Evolutionary conservation across 2,888 invertebrate species (phyloP).

Genomic region (Rosalia funebris): DNA sequence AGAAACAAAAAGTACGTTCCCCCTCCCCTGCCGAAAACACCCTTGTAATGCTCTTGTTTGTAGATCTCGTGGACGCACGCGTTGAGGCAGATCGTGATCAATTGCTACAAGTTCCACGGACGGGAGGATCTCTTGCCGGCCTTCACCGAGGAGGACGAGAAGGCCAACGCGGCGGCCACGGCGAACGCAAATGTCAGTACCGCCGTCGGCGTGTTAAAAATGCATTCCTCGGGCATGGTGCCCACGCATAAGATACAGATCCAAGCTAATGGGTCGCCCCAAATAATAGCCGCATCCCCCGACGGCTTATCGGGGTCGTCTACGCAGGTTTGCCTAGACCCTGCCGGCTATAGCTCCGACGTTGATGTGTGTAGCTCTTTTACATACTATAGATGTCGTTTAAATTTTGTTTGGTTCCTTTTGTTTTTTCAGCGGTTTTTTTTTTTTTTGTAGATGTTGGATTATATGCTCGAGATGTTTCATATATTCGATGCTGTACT

Average conservation of each 20-base stretch:
- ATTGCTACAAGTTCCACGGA: constrained; percentile 98
- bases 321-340: constrained; percentile 83
- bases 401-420: constrained; percentile 31
- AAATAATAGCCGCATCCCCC: constrained; percentile 67
- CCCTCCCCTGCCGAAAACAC: too few relatives aligned
- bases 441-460: constrained; percentile 30
- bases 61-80: constrained; percentile 99
- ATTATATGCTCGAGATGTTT: background rate
- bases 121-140: constrained; percentile 94
- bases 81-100: constrained; percentile 93
- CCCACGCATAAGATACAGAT: constrained; percentile 65
- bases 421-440: constrained; percentile 45
- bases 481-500: constrained; percentile 7
- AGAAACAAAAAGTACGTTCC: constrained; percentile 89
- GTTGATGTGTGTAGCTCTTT: constrained; percentile 73
- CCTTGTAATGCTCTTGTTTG: too few relatives aligned
- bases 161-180: constrained; percentile 72
- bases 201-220: constrained; percentile 66
- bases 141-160: constrained; percentile 91
- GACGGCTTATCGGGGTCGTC: constrained; percentile 64
- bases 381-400: constrained; percentile 22
- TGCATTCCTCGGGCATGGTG: constrained; percentile 64
- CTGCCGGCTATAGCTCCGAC: constrained; percentile 75
- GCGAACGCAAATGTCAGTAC: constrained; percentile 64
- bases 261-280: constrained; percentile 66